These are phyloP conservation scores for Hirtodrosophila histrioides DNA, from an alignment of 2,888 invertebrate species.

Conservation along the genomic window DNA sequence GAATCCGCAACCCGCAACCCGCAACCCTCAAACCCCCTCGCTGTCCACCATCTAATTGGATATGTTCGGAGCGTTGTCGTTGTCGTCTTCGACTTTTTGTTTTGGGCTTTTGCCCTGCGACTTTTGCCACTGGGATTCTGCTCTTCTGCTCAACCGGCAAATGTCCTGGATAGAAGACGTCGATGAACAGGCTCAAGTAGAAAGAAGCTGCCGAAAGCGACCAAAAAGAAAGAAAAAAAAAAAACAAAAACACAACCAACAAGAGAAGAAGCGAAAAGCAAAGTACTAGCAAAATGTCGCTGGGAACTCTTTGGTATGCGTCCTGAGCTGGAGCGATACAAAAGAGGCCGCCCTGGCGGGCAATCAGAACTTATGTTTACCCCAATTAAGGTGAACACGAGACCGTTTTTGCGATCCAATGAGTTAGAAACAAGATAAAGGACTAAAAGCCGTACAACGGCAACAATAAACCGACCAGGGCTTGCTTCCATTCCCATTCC, in stretches of 20 bases:
- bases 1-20: not conserved
- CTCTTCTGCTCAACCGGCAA: not conserved
- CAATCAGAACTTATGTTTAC: conserved; percentile 78
- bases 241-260: no score
- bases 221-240: not conserved
- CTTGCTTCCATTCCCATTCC: not conserved
- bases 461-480: conserved; percentile 65
- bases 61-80: conserved; percentile 53
- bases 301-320: conserved; percentile 58
- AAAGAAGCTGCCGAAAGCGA: conserved; percentile 11
- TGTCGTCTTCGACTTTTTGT: conserved; percentile 60
- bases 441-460: conserved; percentile 70
- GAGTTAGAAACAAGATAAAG: conserved; percentile 83
- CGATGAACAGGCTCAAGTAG: conserved; percentile 35
- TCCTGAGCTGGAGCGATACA: conserved; percentile 24
- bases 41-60: conserved; percentile 68
- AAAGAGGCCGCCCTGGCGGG: conserved; percentile 54
- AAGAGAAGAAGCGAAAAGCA: conserved; percentile 4
- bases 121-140: conserved; percentile 25
- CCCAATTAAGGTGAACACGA: conserved; percentile 83
- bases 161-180: conserved; percentile 21
- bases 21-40: conserved; percentile 6
- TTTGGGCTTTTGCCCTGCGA: conserved; percentile 17
- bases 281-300: conserved; percentile 50
- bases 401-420: conserved; percentile 82